Percentiles rank a stretch among this genome's conserved stretches.
Evolutionary conservation across 2,797 vertebrate species (phyloP).

Genomic region (Vireo griseus): DNA sequence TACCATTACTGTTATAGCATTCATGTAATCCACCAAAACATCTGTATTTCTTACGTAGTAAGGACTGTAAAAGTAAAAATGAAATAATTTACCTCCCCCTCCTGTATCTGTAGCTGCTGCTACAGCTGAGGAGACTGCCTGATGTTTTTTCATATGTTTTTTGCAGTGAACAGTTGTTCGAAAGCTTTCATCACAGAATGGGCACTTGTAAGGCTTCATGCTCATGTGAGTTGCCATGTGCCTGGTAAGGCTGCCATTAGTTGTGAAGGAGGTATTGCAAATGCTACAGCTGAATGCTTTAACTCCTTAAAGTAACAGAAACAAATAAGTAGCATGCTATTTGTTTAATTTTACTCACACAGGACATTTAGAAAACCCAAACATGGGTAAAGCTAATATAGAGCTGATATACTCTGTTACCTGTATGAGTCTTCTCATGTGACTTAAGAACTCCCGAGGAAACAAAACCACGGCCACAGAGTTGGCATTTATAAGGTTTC

Average conservation of each 20-base stretch:
- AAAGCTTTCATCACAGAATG: constrained; percentile 91
- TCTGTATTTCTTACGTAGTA: neutral
- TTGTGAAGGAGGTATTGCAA: constrained; percentile 92
- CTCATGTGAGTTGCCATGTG: constrained; percentile 93
- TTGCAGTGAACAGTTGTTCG: constrained; percentile 89
- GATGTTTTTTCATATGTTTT: constrained; percentile 93
- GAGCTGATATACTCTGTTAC: constrained; percentile 66
- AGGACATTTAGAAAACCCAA: neutral
- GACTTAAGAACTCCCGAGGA: constrained; percentile 96
- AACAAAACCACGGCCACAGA: constrained; percentile 93
- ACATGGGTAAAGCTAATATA: neutral
- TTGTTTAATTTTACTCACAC: constrained; percentile 2
- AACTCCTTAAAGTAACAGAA: constrained; percentile 78
- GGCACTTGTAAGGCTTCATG: constrained; percentile 92
- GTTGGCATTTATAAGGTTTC: constrained; percentile 91
- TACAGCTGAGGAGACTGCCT: constrained; percentile 67
- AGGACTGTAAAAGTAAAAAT: constrained; percentile 35
- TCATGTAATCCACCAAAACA: neutral
- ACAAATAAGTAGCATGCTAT: neutral
- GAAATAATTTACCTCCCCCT: constrained; percentile 70
- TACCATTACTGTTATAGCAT: neutral
- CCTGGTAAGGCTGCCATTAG: constrained; percentile 95
- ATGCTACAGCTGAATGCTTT: constrained; percentile 93
- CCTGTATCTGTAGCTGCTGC: constrained; percentile 61
- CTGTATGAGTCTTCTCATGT: constrained; percentile 96